Evolutionary conservation across 2,797 vertebrate genomes (phyloP).

Genomic region (Australoheros facetus): DNA sequence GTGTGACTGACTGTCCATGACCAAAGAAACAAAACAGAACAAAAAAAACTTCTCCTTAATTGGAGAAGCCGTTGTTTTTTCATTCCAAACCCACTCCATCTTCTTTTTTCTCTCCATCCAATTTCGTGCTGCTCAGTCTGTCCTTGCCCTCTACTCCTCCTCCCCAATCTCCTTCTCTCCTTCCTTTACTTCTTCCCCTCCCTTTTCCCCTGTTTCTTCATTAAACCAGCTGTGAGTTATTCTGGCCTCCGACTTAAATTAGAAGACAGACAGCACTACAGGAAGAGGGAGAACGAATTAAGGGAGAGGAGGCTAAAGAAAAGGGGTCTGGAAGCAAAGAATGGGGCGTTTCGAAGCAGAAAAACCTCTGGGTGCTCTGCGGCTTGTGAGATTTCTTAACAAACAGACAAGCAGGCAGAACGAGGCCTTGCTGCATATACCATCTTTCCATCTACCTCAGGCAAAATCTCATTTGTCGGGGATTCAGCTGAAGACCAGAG

Average conservation of each 20-base stretch:
- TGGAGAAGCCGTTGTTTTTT: slow-evolving; percentile 67
- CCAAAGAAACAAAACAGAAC: slow-evolving; percentile 72
- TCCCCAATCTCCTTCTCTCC: slow-evolving; percentile 20
- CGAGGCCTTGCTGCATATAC: slow-evolving; percentile 68
- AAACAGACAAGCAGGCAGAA: slow-evolving; percentile 44
- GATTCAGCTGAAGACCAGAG: slow-evolving; percentile 83
- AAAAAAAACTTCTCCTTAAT: slow-evolving; percentile 72
- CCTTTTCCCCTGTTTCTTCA: slow-evolving; percentile 57
- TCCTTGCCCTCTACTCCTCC: slow-evolving; percentile 60
- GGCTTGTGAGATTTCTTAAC: slow-evolving; percentile 57
- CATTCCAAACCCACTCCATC: slow-evolving; percentile 54
- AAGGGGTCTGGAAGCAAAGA: slow-evolving; percentile 4
- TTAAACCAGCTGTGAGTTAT: slow-evolving; percentile 73
- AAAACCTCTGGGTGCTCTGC: slow-evolving; percentile 48
- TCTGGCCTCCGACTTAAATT: slow-evolving; percentile 67
- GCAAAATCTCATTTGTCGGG: slow-evolving; percentile 85
- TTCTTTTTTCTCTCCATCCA: slow-evolving; percentile 54
- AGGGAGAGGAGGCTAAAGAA: slow-evolving; percentile 12
- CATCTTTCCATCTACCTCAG: slow-evolving; percentile 72
- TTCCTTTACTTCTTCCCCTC: not conserved
- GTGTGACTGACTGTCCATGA: slow-evolving; percentile 79
- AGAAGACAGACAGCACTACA: slow-evolving; percentile 53
- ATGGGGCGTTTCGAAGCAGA: slow-evolving; percentile 16
- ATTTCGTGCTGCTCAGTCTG: slow-evolving; percentile 67
- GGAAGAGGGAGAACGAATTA: slow-evolving; percentile 22